Evolutionary conservation across 2,797 vertebrate species (phyloP), one percentile per base, ranked within the genome.

Genomic region (Molothrus ater): DNA sequence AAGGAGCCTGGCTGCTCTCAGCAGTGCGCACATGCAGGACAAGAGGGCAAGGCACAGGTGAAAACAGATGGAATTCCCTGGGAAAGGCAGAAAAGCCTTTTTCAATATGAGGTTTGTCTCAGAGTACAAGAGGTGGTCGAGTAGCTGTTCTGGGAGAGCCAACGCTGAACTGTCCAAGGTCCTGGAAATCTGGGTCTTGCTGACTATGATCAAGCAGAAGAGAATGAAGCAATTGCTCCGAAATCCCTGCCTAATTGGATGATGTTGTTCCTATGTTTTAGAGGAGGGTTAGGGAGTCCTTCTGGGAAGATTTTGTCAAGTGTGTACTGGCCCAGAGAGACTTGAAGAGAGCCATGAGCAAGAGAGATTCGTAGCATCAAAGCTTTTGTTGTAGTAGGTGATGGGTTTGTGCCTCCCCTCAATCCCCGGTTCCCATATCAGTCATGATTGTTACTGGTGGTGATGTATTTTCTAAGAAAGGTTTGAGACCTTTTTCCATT

Each of bases 181-280:
- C 2, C 42, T 50, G 73, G 13, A 40, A 61, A 25, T 16, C 24
- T 1, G 1, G 2, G 5, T 13, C 5, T 5, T n/a, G 11, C 19
- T 59, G 65, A 5, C 36, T 40, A 5, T 5, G 15, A 17, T 22
- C 0, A 2, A 47, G 29, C 34, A 12, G 34, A 38, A 10, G 28
- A n/a, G 21, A 45, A 14, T 50, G 31, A 69, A n/a, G 12, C 7
- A 42, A 9, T 29, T 45, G 26, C 5, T 45, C 9, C 6, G 11
- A 9, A 26, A 2, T 32, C 26, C 5, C 22, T 32, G 28, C 14
- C 7, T 8, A 32, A 26, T 3, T 32, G 26, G 17, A 26, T 25
- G 11, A 26, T 32, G 10, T 15, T 70, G 6, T 26, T 50, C 17
- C 6, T 31, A 5, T 17, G 34, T 31, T 31, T 6, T 2, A 2